A percentile compares a stretch with the other conserved stretches of the same genome.
These are phyloP conservation scores for Hyphantria cunea DNA, from an alignment of 1,140 invertebrate species.

Conservation along the genomic window DNA sequence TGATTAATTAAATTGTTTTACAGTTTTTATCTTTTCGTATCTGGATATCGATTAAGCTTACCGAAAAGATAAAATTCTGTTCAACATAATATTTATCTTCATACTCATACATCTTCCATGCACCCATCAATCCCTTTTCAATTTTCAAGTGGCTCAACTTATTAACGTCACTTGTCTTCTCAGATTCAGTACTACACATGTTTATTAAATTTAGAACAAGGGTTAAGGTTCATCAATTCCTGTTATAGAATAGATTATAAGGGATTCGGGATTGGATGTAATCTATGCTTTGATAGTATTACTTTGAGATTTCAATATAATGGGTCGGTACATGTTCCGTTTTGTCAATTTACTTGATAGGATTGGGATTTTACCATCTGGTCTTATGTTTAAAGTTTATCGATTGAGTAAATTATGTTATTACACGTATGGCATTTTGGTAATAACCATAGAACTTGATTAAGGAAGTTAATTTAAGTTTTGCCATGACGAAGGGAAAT, in stretches of 20 bases:
- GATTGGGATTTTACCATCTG: neutral
- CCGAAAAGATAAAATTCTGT: neutral
- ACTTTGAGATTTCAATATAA: neutral
- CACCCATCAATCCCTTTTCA: slow-evolving; percentile 15
- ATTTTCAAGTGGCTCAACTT: slow-evolving; percentile 61
- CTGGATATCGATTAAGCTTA: no score
- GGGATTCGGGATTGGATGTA: neutral
- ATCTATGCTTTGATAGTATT: slow-evolving; percentile 19
- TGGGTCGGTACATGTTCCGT: neutral
- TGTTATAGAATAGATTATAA: neutral
- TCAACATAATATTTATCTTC: neutral
- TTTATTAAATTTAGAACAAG: slow-evolving; percentile 32
- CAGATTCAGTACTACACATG: slow-evolving; percentile 21
- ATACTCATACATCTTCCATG: slow-evolving; percentile 1
- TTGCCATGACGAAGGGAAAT: neutral
- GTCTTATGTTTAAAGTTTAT: neutral
- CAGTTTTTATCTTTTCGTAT: no score
- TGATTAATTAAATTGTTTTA: no score
- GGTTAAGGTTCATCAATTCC: slow-evolving; percentile 3
- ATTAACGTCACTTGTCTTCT: slow-evolving; percentile 42
- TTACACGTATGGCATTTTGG: neutral
- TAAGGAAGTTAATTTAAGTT: neutral
- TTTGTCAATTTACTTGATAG: neutral
- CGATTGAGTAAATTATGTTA: neutral
- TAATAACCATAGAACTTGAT: neutral